Conservation (phyloP, 2,113 vertebrate genomes). For the Albula glossodonta region DNA sequence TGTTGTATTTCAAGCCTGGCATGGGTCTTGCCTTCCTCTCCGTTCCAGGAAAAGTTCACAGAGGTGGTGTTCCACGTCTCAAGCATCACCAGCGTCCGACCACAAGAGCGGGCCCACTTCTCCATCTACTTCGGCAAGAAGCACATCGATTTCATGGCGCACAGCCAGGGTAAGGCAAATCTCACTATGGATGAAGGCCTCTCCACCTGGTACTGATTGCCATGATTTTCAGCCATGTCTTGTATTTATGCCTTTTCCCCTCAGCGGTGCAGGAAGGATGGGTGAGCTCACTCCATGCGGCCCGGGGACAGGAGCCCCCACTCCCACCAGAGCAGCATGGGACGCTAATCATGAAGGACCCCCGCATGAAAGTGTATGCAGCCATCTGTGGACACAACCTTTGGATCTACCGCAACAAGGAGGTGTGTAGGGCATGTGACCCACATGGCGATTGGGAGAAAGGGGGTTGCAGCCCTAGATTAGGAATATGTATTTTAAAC, state of each 20-base stretch:
- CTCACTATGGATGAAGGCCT: background rate
- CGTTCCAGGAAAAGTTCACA: slow-evolving; percentile 66
- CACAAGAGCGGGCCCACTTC: slow-evolving; percentile 60
- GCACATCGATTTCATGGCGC: slow-evolving; percentile 73
- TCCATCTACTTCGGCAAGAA: slow-evolving; percentile 69
- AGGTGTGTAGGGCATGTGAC: slow-evolving; percentile 40
- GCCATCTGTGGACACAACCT: slow-evolving; percentile 63
- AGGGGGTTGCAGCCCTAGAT: background rate
- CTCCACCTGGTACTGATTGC: too few relatives aligned
- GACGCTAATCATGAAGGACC: slow-evolving; percentile 61
- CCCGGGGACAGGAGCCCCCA: slow-evolving; percentile 54
- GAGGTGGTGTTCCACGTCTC: slow-evolving; percentile 72
- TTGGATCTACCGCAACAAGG: slow-evolving; percentile 72
- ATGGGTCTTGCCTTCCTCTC: background rate
- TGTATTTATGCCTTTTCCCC: background rate
- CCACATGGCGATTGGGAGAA: too few relatives aligned
- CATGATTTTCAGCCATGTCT: background rate
- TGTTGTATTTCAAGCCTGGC: background rate
- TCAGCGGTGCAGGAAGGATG: slow-evolving; percentile 65
- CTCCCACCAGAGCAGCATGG: slow-evolving; percentile 51
- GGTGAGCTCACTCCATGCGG: slow-evolving; percentile 62
- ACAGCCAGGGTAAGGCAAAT: slow-evolving; percentile 55
- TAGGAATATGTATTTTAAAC: background rate
- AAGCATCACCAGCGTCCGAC: slow-evolving; percentile 63
- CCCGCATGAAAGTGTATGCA: slow-evolving; percentile 54